A percentile compares a stretch with the other conserved stretches of the same genome.
Conservation (phyloP, 2,797 vertebrate genomes). For the Cyclura pinguis region DNA sequence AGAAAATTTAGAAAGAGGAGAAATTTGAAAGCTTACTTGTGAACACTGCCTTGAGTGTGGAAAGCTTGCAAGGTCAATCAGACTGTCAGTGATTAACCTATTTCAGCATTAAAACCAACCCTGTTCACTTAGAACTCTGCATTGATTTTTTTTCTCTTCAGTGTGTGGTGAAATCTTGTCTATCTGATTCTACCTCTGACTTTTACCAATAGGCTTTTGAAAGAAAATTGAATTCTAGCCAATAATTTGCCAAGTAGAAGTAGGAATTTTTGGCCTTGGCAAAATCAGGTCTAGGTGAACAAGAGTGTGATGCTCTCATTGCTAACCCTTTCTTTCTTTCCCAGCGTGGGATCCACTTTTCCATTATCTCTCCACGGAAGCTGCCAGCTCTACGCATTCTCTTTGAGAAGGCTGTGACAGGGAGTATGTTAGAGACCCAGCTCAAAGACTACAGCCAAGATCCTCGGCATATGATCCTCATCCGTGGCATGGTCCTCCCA, state of each 20-base stretch:
- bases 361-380: constrained; percentile 91
- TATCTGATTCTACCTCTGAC: neutral
- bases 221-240: neutral
- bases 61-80: neutral
- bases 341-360: constrained; percentile 92
- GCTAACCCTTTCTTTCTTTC: neutral
- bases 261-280: neutral
- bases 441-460: constrained; percentile 91
- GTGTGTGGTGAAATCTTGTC: neutral
- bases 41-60: neutral
- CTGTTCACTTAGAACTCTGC: neutral
- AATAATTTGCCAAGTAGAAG: neutral
- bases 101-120: neutral
- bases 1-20: neutral
- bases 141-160: neutral
- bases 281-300: neutral
- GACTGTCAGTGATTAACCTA: neutral
- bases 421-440: constrained; percentile 81
- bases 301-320: neutral
- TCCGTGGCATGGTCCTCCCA: constrained; percentile 90
- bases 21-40: neutral
- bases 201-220: neutral
- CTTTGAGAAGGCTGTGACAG: constrained; percentile 88
- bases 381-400: constrained; percentile 88
- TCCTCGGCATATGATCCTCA: constrained; percentile 92